Conservation (phyloP, 2,113 vertebrate species). For the Rousettus leschenaultii region DNA sequence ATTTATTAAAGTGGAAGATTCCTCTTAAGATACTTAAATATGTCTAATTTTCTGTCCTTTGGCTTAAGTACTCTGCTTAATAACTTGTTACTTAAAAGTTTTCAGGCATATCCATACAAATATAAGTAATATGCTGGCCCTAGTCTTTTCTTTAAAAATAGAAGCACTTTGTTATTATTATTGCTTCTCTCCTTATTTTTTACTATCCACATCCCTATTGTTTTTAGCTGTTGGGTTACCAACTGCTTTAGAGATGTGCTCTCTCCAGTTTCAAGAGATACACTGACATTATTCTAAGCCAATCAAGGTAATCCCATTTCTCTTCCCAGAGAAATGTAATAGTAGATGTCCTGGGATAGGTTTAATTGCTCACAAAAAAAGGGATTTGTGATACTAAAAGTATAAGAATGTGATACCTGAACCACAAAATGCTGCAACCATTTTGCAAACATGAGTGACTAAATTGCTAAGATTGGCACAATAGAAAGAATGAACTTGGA, state of each 20-base stretch:
- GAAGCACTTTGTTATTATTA: not conserved
- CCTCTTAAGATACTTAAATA: conserved; percentile 10
- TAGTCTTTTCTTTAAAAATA: not conserved
- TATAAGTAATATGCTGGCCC: not conserved
- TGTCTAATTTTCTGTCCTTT: not conserved
- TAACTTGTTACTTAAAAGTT: not conserved
- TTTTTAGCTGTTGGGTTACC: not conserved
- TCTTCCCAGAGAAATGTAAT: not conserved
- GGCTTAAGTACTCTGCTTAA: not conserved
- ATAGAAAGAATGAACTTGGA: not conserved
- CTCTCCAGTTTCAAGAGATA: not conserved
- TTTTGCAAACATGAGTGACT: not conserved
- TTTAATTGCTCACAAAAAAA: not conserved
- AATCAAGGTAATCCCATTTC: not conserved
- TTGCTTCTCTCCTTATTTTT: not conserved
- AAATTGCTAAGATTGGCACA: not conserved
- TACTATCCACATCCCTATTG: not conserved
- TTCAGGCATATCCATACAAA: conserved; percentile 14
- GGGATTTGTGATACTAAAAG: not conserved
- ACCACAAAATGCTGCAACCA: not conserved
- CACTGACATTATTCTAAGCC: not conserved
- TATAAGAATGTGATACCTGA: not conserved
- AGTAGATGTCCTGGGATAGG: not conserved
- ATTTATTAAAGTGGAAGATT: conserved; percentile 15
- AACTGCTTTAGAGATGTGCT: not conserved